Evolutionary conservation across 2,888 invertebrate genomes (phyloP), one percentile per base, ranked within the genome.

Genomic region (Gari tellinella): DNA sequence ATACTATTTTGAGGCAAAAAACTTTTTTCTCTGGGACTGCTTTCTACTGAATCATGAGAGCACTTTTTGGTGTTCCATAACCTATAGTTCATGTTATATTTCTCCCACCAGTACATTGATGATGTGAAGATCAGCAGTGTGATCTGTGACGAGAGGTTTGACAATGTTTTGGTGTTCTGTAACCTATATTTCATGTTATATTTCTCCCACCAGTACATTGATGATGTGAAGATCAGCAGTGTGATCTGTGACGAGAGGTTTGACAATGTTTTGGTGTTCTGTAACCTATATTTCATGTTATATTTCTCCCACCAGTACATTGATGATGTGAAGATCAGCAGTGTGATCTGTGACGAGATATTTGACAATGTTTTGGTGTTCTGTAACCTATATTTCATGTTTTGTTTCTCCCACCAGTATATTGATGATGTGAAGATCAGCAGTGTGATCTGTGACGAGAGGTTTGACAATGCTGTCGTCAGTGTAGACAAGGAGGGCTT

Each of bases 381-480:
- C n/a, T n/a, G n/a, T n/a, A n/a, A n/a, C n/a, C n/a, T n/a, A n/a
- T n/a, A n/a, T n/a, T n/a, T n/a, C 31, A 7, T 31, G 10, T 31
- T 31, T 31, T 31, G 5, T 48, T 14, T 49, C 61, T 19, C 68
- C 31, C 31, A 31, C 31, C n/a, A 80, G 83, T 80, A 63, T 57
- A 81, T 82, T 63, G 83, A 82, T 46, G 86, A 87, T 68, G 74
- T 83, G 7, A 79, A 84, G n/a, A 72, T 92, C 40, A 91, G 91
- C 83, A 90, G 87, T 72, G 88, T 92, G 15, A 78, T 92, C 4
- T 90, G 91, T 73, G 91, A 92, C 64, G 90, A 91, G 15, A 67
- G 86, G 10, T 83, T 83, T 72, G 92, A 92, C 78, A 88, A 88
- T 70, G 81, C 85, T 15, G 84, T 89, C 12, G 85, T 92, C 46